phyloP scores from a whole-genome alignment of 2,113 vertebrate species.

The Ochotona curzoniae region DNA sequence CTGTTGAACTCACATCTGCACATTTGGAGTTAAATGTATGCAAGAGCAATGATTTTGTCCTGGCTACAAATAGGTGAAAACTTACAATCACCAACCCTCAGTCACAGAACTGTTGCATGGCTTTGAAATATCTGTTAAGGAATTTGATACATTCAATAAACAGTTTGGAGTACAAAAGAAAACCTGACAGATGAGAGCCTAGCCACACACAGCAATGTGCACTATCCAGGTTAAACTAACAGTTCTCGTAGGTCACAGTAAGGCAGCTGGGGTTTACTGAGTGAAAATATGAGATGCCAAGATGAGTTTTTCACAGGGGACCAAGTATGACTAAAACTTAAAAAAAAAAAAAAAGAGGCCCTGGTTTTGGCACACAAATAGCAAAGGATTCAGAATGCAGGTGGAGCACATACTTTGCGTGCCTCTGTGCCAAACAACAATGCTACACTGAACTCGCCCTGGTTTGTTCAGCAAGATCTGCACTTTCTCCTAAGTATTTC shows the following conservation, averaged over 20 bases:
- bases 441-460: neutral
- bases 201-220: neutral
- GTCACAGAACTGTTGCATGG: neutral
- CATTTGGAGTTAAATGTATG: neutral
- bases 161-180: neutral
- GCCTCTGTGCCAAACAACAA: neutral
- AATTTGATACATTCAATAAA: neutral
- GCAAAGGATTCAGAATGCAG: neutral
- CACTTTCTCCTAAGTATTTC: constrained; percentile 48
- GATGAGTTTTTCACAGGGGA: neutral
- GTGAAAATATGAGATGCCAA: neutral
- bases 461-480: neutral
- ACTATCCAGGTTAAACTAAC: too few species aligned
- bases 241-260: neutral
- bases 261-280: neutral
- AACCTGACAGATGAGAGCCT: neutral
- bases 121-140: neutral
- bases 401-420: fast-evolving
- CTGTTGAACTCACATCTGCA: too few species aligned
- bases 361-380: neutral
- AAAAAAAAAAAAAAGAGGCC: too few species aligned
- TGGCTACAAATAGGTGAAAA: neutral
- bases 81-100: neutral
- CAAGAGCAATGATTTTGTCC: neutral
- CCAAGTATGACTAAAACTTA: too few species aligned